These are phyloP conservation scores for Bubo scandiacus DNA, from an alignment of 2,113 vertebrate genomes.

Conservation along the genomic window DNA sequence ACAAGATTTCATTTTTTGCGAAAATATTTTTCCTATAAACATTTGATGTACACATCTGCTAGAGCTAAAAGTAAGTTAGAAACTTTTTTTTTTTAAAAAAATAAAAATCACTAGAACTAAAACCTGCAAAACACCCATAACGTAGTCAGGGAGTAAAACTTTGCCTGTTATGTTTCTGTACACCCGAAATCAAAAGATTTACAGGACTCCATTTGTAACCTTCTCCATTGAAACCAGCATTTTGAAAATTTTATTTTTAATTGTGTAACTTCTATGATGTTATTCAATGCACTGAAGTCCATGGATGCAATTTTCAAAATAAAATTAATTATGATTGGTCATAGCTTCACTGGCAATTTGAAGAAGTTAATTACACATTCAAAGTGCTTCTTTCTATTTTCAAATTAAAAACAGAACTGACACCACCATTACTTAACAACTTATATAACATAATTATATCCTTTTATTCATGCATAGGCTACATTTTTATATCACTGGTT, in stretches of 20 bases:
- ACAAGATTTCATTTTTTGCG: constrained; percentile 44
- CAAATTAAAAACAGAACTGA: constrained; percentile 12
- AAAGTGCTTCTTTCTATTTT: background rate
- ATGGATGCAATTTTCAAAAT: background rate
- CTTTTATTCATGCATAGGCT: background rate
- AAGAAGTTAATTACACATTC: constrained; percentile 35
- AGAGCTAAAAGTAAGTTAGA: constrained; percentile 7
- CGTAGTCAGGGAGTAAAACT: background rate
- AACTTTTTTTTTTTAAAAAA: background rate
- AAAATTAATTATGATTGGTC: constrained; percentile 36
- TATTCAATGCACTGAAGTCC: background rate
- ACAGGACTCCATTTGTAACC: background rate
- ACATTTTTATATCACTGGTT: background rate
- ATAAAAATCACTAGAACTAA: background rate
- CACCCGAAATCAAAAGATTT: background rate
- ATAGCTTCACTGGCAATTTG: constrained; percentile 11
- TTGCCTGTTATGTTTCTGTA: background rate
- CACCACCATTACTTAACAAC: background rate
- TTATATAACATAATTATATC: constrained; percentile 14
- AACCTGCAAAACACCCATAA: constrained; percentile 37
- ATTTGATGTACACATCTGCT: constrained; percentile 68
- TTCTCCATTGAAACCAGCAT: background rate
- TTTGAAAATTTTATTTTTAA: background rate
- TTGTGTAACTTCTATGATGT: background rate
- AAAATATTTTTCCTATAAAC: constrained; percentile 61